Conservation (phyloP, 2,888 invertebrate species). For the Hybos culiciformis region DNA sequence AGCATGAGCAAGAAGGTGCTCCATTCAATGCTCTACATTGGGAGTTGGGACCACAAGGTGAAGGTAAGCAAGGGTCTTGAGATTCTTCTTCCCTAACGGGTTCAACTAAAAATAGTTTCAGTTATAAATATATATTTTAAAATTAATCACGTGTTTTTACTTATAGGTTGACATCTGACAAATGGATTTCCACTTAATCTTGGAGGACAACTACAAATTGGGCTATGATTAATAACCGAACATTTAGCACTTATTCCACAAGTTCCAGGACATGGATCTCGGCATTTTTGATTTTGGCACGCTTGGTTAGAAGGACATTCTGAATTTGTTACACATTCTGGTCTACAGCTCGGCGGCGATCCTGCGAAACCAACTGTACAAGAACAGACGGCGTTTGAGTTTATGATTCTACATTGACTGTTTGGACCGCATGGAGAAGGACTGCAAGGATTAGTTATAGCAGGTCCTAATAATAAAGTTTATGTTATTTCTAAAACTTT, state of each 20-base stretch:
- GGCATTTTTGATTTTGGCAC: conserved; percentile 55
- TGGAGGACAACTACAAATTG: conserved; percentile 49
- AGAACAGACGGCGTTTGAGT: conserved; percentile 46
- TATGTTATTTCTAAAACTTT: background rate
- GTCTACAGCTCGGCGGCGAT: conserved; percentile 50
- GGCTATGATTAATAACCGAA: conserved; percentile 55
- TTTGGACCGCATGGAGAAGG: conserved; percentile 66
- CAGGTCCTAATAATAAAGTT: background rate
- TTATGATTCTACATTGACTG: conserved; percentile 52
- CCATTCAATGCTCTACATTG: conserved; percentile 50
- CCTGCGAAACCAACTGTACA: conserved; percentile 47
- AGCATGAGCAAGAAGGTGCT: conserved; percentile 57
- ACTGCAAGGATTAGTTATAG: conserved; percentile 45
- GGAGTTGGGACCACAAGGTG: conserved; percentile 70
- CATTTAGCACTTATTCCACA: conserved; percentile 58
- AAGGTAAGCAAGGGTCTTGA: conserved; percentile 51
- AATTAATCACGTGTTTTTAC: no score
- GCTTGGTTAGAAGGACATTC: conserved; percentile 54
- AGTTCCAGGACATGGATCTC: conserved; percentile 58
- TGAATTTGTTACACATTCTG: conserved; percentile 52
- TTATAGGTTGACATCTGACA: background rate
- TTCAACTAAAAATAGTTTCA: no score
- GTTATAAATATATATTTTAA: no score
- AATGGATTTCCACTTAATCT: conserved; percentile 48
- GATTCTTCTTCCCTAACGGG: conserved; percentile 14